Base-by-base conservation (phyloP, 2,888 invertebrate genomes). In the Erannis defoliaria region DNA sequence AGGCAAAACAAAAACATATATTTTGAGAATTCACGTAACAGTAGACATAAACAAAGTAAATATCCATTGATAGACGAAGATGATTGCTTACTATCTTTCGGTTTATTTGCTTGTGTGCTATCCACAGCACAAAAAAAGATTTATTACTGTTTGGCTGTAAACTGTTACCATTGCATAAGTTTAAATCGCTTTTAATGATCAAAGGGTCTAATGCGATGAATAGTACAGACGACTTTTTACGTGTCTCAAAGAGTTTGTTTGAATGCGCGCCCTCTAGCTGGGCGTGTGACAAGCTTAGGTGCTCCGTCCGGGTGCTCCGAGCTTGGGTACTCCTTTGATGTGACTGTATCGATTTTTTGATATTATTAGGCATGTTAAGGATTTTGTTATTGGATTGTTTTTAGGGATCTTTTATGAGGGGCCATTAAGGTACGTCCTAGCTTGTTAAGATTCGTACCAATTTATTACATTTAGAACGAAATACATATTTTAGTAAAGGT, bases 151-250 rank as follows among this genome's bases (percentile, higher is more conserved):
- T 4, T 46, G 10, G 1, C 9, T 6, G 31, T 54, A 19, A 9
- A 54, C 35, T 21, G n/a, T 14, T 18, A 0, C 18, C 5, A 18
- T 26, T 33, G n/a, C 21, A 14, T 2, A 60, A 55, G 46, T 33
- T 38, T 46, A 38, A 43, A 50, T 55, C 35, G 29, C 29, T 29
- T 31, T 19, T 18, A 59, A 55, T 51, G 61, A 61, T 61, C 61
- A 61, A 61, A 61, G 46, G 55, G 31, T 10, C 29, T 51, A 46
- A 61, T 61, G 49, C n/a, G 46, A 19, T 3, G 45, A 55, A 46
- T 48, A 59, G 50, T 51, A 46, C 26, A 5, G 26, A 4, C 38
- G 46, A 46, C 50, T 49, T 55, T 61, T 55, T 45, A 40, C 55
- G 51, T 55, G 51, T 45, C 43, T 48, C 46, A 54, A 48, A 59